phyloP scores from a whole-genome alignment of 2,888 invertebrate genomes.

The Smittia sp. region DNA sequence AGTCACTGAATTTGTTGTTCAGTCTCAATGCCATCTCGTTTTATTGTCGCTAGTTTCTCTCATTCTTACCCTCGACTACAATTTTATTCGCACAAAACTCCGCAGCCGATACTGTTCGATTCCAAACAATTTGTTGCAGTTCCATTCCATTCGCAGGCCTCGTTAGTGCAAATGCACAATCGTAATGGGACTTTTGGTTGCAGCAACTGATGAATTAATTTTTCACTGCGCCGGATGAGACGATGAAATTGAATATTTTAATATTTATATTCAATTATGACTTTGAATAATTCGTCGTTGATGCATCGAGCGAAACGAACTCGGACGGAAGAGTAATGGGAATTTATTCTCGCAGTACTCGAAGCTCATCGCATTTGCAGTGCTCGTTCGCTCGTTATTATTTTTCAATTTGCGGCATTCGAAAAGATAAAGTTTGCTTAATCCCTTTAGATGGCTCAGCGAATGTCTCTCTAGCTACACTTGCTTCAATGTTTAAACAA shows the following conservation, averaged over 20 bases:
- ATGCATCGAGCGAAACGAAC: neutral
- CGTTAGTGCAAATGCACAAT: neutral
- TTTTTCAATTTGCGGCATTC: slow-evolving; percentile 18
- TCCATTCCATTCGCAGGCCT: neutral
- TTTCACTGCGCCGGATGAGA: neutral
- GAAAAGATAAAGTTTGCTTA: slow-evolving; percentile 13
- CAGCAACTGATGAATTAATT: neutral
- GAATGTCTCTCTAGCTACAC: neutral
- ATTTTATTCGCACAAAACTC: no score
- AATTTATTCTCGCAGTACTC: neutral
- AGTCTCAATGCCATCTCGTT: no score
- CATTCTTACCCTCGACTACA: no score
- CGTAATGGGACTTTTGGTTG: neutral
- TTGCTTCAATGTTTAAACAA: neutral
- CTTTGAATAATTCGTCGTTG: neutral
- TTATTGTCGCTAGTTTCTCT: no score
- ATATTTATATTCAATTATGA: slow-evolving; percentile 5
- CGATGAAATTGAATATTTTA: neutral
- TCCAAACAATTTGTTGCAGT: neutral
- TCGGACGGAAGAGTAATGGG: neutral
- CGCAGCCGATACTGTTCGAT: no score
- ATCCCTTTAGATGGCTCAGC: neutral
- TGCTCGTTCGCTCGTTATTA: neutral
- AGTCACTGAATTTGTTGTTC: no score
- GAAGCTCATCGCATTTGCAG: neutral